Evolutionary conservation across 2,113 vertebrate species (phyloP).

Genomic region (Charadrius vociferus): DNA sequence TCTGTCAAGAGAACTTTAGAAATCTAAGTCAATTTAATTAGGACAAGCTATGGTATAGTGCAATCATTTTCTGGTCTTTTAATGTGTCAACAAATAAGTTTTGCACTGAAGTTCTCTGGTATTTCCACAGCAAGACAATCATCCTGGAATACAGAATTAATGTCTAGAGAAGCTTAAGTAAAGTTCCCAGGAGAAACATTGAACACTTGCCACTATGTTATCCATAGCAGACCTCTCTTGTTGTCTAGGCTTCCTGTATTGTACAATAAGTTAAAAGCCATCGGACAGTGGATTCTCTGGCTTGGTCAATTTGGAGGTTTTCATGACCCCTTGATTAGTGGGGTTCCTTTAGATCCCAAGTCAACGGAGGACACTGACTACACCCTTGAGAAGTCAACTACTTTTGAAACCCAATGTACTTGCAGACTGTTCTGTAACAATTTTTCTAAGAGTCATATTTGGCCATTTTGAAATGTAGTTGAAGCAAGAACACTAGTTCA

Average conservation of each 20-base stretch:
- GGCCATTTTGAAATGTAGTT: neutral
- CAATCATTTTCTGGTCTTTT: neutral
- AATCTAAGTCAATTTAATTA: constrained; percentile 21
- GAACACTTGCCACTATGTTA: neutral
- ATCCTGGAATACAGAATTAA: neutral
- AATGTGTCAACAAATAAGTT: neutral
- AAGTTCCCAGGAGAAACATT: neutral
- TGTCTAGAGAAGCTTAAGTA: neutral
- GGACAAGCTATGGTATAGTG: neutral
- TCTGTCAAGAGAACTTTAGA: constrained; percentile 1
- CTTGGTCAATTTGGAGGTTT: neutral
- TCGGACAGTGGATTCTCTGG: neutral
- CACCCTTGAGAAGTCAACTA: neutral
- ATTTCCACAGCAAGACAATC: neutral
- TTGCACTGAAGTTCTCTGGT: neutral
- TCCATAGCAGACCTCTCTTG: neutral
- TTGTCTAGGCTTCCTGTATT: neutral
- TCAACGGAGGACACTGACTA: neutral
- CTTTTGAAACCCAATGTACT: neutral
- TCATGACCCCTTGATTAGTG: neutral
- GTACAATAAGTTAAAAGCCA: neutral
- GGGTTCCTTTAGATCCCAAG: neutral
- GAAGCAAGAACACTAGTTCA: neutral
- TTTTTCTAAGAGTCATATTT: neutral
- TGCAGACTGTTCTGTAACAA: neutral